Percentiles rank a stretch among this genome's conserved stretches.
Conservation (phyloP, 2,113 vertebrate genomes). For the Xenopus laevis region DNA sequence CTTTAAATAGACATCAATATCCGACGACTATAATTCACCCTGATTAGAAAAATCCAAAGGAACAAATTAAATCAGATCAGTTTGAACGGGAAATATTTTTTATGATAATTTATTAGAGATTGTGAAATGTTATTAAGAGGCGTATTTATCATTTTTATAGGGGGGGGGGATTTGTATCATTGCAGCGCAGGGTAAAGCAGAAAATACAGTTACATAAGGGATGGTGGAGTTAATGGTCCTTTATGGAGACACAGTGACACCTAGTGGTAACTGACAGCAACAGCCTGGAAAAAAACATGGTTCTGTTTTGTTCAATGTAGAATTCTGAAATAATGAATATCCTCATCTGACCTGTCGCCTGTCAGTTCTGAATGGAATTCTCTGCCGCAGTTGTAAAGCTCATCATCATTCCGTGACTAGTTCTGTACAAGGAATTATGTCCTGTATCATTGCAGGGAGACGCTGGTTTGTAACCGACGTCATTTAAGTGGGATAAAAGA, state of each 20-base stretch:
- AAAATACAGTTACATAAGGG: not conserved
- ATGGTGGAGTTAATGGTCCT: not conserved
- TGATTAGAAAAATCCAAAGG: slow-evolving; percentile 22
- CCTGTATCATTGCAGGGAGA: too few relatives aligned
- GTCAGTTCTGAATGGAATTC: not conserved
- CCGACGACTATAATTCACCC: slow-evolving; percentile 21
- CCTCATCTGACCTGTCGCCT: not conserved
- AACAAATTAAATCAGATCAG: slow-evolving; percentile 36
- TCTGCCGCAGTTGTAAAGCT: not conserved
- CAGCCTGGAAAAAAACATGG: too few relatives aligned
- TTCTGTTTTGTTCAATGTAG: not conserved
- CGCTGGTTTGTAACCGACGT: too few relatives aligned
- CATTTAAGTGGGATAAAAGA: too few relatives aligned
- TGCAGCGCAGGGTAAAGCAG: not conserved
- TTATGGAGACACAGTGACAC: slow-evolving; percentile 21
- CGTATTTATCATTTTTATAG: slow-evolving; percentile 20
- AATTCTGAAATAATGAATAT: not conserved
- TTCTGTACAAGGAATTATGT: too few relatives aligned
- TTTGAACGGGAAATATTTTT: slow-evolving; percentile 29
- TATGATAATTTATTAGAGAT: slow-evolving; percentile 35
- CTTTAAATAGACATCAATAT: slow-evolving; percentile 25
- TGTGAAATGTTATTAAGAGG: slow-evolving; percentile 32
- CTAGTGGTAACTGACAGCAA: slow-evolving; percentile 2
- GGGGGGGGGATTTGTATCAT: slow-evolving; percentile 19
- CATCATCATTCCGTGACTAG: too few relatives aligned